phyloP scores from a whole-genome alignment of 2,888 invertebrate genomes.

The Scrobipalpa costella region DNA sequence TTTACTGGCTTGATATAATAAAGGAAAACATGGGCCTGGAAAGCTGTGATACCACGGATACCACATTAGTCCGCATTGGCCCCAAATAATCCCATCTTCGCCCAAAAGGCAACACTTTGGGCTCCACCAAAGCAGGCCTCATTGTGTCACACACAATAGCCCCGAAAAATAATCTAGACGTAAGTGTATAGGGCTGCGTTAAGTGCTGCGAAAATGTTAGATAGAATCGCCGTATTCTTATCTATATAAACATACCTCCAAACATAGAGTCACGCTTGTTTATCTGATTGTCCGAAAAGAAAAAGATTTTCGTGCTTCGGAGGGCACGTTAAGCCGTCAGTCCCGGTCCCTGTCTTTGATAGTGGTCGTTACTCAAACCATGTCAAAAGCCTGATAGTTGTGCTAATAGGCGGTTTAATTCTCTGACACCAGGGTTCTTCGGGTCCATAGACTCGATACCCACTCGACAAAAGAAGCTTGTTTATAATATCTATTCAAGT shows the following conservation, averaged over 20 bases:
- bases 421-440: too few relatives aligned
- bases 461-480: too few relatives aligned
- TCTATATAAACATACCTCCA: neutral
- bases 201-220: slow-evolving; percentile 5
- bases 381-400: too few relatives aligned
- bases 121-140: slow-evolving; percentile 40
- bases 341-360: too few relatives aligned
- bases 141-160: slow-evolving; percentile 44
- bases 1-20: neutral
- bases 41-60: slow-evolving; percentile 12
- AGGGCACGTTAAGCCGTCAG: too few relatives aligned
- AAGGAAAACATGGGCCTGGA: neutral
- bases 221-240: neutral
- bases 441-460: neutral
- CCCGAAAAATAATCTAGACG: slow-evolving; percentile 40
- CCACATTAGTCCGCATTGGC: slow-evolving; percentile 35
- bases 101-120: slow-evolving; percentile 33
- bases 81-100: slow-evolving; percentile 42
- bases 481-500: too few relatives aligned
- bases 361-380: too few relatives aligned
- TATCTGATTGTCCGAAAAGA: neutral
- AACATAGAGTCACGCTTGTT: too few relatives aligned
- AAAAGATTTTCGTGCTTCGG: too few relatives aligned
- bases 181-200: slow-evolving; percentile 27
- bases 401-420: too few relatives aligned